Conservation (phyloP, 1,140 invertebrate species). For the Ganaspis sp. region DNA sequence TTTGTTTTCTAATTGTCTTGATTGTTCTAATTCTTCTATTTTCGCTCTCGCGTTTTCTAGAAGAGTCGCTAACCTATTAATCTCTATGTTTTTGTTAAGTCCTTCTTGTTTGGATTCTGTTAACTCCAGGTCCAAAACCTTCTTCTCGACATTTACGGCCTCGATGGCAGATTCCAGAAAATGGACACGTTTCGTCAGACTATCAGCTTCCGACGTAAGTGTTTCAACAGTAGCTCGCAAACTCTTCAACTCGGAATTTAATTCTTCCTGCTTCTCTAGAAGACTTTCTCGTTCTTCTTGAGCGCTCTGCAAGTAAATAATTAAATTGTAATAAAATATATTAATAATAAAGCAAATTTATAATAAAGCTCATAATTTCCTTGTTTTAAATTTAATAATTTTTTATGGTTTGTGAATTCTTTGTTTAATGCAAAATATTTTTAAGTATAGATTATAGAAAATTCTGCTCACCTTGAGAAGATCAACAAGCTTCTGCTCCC, state of each 20-base stretch:
- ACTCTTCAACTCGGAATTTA: slow-evolving; percentile 81
- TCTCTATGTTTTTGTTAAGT: slow-evolving; percentile 81
- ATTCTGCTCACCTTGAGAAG: slow-evolving; percentile 81
- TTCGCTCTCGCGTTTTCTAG: slow-evolving; percentile 86
- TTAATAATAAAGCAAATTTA: too few relatives aligned
- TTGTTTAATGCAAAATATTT: too few relatives aligned
- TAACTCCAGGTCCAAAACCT: slow-evolving; percentile 84
- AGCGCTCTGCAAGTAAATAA: slow-evolving; percentile 77
- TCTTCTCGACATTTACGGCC: slow-evolving; percentile 82
- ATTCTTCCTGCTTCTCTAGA: slow-evolving; percentile 87
- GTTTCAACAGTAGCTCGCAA: slow-evolving; percentile 73
- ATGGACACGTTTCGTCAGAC: slow-evolving; percentile 81
- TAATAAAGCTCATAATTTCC: too few relatives aligned
- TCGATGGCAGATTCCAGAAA: slow-evolving; percentile 84
- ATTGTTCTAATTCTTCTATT: slow-evolving; percentile 70
- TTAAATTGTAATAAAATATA: neutral
- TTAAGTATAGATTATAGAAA: too few relatives aligned
- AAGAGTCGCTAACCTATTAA: slow-evolving; percentile 84
- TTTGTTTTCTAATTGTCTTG: slow-evolving; percentile 68
- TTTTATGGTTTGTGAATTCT: too few relatives aligned
- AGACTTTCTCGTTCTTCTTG: slow-evolving; percentile 87
- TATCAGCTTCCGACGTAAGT: slow-evolving; percentile 79
- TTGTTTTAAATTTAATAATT: too few relatives aligned
- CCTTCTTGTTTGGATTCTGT: slow-evolving; percentile 80
- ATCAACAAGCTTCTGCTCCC: slow-evolving; percentile 90